Conservation (phyloP, 2,113 vertebrate species). For the Tetrao urogallus region DNA sequence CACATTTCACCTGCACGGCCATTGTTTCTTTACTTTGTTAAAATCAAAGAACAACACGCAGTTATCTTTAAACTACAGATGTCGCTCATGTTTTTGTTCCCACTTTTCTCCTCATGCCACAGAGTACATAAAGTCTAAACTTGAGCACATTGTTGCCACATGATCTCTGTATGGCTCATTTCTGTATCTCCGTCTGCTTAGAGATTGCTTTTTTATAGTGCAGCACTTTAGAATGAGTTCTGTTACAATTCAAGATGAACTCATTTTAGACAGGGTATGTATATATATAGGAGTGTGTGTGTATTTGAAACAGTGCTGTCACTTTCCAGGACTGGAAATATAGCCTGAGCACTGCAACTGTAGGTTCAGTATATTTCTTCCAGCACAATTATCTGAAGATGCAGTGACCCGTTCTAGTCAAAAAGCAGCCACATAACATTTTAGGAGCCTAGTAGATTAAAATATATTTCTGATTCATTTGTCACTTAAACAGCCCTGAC, state of each 20-base stretch:
- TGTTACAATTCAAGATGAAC: background rate
- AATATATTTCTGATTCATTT: slow-evolving; percentile 35
- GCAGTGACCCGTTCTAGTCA: background rate
- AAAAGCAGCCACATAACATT: background rate
- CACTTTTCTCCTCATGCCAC: background rate
- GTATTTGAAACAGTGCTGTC: background rate
- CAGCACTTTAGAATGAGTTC: background rate
- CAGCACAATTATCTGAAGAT: background rate
- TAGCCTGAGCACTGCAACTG: background rate
- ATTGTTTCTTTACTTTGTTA: background rate
- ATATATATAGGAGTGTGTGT: background rate
- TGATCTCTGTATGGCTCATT: background rate
- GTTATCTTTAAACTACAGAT: slow-evolving; percentile 3
- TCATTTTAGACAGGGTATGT: background rate
- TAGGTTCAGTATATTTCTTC: background rate
- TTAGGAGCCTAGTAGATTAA: background rate
- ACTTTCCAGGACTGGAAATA: background rate
- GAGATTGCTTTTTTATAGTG: background rate
- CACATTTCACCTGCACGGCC: background rate
- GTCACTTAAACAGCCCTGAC: slow-evolving; percentile 42
- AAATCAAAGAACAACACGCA: background rate
- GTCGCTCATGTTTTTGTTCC: background rate
- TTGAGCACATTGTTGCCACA: background rate
- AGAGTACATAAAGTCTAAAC: background rate
- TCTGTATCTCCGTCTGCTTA: background rate